A percentile compares a stretch with the other conserved stretches of the same genome.
Evolutionary conservation across 2,888 invertebrate species (phyloP).

Genomic region (Dynastes maya): DNA sequence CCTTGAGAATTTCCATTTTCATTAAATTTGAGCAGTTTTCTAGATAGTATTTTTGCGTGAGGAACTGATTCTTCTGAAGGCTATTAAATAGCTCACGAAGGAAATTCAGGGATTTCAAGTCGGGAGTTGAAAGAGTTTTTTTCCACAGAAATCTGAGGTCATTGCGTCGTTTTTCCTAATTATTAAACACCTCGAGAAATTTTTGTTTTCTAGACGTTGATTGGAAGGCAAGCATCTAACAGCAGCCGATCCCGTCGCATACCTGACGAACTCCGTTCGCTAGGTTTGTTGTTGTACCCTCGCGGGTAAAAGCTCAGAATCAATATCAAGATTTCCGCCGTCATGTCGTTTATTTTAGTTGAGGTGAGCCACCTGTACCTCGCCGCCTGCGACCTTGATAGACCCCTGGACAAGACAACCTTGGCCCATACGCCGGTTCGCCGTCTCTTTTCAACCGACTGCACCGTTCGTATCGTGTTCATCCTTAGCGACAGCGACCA

Average conservation of each 20-base stretch:
- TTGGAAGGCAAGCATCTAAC: not conserved
- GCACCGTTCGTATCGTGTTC: slow-evolving; percentile 16
- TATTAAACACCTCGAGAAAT: not conserved
- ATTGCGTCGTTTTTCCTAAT: not conserved
- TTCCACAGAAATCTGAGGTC: not conserved
- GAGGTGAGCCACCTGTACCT: slow-evolving; percentile 53
- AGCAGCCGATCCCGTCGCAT: not conserved
- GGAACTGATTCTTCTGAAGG: too few relatives aligned
- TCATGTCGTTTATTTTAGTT: slow-evolving; percentile 52
- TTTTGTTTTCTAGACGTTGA: not conserved
- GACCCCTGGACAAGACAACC: slow-evolving; percentile 53
- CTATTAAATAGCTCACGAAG: too few relatives aligned
- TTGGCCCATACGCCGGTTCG: slow-evolving; percentile 45
- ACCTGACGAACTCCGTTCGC: not conserved
- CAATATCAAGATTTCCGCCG: slow-evolving; percentile 53
- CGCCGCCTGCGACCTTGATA: slow-evolving; percentile 52
- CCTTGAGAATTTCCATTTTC: too few relatives aligned
- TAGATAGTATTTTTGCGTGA: too few relatives aligned
- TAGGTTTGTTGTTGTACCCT: not conserved
- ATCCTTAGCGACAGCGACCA: slow-evolving; percentile 39
- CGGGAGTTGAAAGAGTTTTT: too few relatives aligned
- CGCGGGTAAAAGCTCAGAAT: slow-evolving; percentile 43
- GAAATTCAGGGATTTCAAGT: too few relatives aligned
- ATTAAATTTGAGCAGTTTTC: too few relatives aligned
- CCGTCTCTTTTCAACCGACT: slow-evolving; percentile 41